These are phyloP conservation scores for Tetramorium alpestre DNA, from an alignment of 1,140 invertebrate genomes.

Conservation along the genomic window DNA sequence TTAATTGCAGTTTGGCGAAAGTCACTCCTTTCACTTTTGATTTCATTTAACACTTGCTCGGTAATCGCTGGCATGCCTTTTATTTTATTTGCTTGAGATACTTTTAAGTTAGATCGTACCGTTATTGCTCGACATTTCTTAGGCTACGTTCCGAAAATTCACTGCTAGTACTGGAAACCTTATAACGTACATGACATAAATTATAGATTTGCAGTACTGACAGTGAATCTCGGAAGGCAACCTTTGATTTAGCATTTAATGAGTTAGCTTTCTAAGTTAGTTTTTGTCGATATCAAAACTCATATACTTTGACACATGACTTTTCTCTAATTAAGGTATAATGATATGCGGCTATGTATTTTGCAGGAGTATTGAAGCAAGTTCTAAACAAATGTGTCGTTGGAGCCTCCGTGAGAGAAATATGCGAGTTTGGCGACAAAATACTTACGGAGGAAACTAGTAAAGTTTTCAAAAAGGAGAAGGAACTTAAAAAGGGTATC, in stretches of 20 bases:
- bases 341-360: not conserved
- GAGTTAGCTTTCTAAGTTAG: too few species aligned
- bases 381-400: slow-evolving; percentile 95
- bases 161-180: too few species aligned
- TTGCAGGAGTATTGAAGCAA: slow-evolving; percentile 94
- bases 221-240: too few species aligned
- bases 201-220: too few species aligned
- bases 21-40: not conserved
- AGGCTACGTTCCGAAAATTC: too few species aligned
- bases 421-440: slow-evolving; percentile 97
- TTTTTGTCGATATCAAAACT: not conserved
- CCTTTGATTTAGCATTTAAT: too few species aligned
- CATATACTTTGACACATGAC: not conserved
- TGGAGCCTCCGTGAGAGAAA: slow-evolving; percentile 95
- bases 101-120: not conserved
- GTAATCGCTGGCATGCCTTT: too few species aligned
- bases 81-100: not conserved
- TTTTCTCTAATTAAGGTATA: not conserved
- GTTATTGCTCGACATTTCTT: not conserved
- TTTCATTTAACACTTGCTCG: not conserved
- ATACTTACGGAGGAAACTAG: slow-evolving; percentile 96
- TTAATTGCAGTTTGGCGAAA: not conserved
- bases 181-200: too few species aligned
- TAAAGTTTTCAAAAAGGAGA: slow-evolving; percentile 99
- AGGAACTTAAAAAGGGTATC: slow-evolving; percentile 99